phyloP scores from a whole-genome alignment of 2,797 vertebrate species.

The Falco naumanni region DNA sequence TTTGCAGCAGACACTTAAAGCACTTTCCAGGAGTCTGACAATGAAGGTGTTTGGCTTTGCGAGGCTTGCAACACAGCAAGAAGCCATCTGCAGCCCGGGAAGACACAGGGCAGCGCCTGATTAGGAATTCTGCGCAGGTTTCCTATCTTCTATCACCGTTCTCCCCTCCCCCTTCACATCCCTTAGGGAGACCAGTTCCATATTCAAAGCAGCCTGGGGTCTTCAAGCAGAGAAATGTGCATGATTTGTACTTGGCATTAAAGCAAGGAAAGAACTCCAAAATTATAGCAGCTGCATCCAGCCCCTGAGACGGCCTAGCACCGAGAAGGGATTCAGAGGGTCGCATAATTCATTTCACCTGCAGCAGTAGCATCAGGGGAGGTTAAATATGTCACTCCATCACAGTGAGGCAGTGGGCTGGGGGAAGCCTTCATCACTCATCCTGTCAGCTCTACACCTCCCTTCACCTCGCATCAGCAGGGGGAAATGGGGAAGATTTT shows the following conservation, averaged over 20 bases:
- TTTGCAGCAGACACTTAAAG: not conserved
- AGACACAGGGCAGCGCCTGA: conserved; percentile 53
- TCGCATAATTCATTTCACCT: conserved; percentile 74
- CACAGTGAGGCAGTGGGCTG: conserved; percentile 29
- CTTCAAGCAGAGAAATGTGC: conserved; percentile 71
- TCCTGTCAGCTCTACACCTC: conserved; percentile 66
- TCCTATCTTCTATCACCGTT: conserved; percentile 4
- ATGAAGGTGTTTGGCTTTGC: conserved; percentile 47
- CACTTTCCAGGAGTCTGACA: conserved; percentile 6
- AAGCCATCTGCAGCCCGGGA: conserved; percentile 52
- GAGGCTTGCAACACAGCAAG: conserved; percentile 29
- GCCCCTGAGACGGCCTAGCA: conserved; percentile 42
- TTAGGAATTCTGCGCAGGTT: conserved; percentile 69
- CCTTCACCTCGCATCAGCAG: conserved; percentile 10
- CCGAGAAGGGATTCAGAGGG: conserved; percentile 48
- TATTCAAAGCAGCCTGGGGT: conserved; percentile 74
- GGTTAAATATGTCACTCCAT: conserved; percentile 76
- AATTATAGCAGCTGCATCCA: conserved; percentile 66
- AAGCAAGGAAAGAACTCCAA: conserved; percentile 56
- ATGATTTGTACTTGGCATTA: conserved; percentile 69
- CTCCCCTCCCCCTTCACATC: conserved; percentile 21
- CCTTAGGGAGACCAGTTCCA: conserved; percentile 64
- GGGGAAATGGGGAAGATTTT: conserved; percentile 31
- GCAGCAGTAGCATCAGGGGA: conserved; percentile 68
- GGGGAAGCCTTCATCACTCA: conserved; percentile 72